phyloP scores from a whole-genome alignment of 2,797 vertebrate genomes.

The Poliocrania exsul region DNA sequence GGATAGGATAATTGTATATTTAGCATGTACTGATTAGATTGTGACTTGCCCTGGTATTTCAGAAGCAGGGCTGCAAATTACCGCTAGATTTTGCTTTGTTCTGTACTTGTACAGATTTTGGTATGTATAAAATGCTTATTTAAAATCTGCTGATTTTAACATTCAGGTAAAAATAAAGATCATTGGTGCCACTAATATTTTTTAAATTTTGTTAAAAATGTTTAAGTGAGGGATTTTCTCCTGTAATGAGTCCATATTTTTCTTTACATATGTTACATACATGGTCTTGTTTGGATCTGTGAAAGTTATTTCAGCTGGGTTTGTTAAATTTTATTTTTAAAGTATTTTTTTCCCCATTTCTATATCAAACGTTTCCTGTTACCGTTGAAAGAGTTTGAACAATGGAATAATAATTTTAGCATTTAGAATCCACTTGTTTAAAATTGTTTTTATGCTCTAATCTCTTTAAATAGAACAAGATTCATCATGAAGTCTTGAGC shows the following conservation, averaged over 20 bases:
- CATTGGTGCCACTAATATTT: neutral
- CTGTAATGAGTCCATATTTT: neutral
- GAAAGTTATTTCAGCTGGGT: neutral
- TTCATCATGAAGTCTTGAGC: neutral
- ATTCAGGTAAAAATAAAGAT: neutral
- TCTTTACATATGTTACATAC: neutral
- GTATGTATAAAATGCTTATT: neutral
- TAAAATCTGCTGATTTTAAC: neutral
- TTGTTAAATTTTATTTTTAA: neutral
- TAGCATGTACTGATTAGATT: constrained; percentile 19
- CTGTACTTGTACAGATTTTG: neutral
- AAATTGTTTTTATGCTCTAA: neutral
- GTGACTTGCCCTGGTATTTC: neutral
- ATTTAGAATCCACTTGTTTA: neutral
- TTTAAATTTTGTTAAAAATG: neutral
- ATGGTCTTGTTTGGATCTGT: neutral
- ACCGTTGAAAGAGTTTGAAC: neutral
- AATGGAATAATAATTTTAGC: neutral
- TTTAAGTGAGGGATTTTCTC: neutral
- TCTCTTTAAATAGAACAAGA: neutral
- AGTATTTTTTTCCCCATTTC: neutral
- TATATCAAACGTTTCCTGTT: neutral
- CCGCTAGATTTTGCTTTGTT: neutral
- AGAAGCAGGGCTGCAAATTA: constrained; percentile 5
- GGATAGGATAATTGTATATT: constrained; percentile 16